Percentiles rank a stretch among this genome's conserved stretches.
Evolutionary conservation across 30 jellyfish, hydroid and myxozoan genomes (phyloP).

Genomic region (Nemopilema nomurai): DNA sequence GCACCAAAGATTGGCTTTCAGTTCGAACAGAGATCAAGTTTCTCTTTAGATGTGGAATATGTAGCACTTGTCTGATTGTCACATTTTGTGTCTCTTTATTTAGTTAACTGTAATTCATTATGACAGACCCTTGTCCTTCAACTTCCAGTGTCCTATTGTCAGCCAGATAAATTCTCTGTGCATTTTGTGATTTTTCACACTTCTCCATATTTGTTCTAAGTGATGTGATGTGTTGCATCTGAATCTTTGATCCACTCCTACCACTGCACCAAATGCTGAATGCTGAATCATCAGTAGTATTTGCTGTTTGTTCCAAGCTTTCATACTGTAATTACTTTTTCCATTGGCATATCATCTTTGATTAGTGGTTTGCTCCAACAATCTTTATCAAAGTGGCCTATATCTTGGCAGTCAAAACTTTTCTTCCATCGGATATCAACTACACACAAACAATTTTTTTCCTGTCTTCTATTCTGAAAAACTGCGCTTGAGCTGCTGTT

Average conservation of each 20-base stretch:
- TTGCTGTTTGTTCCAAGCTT: slow-evolving; percentile 15
- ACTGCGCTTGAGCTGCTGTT: no score
- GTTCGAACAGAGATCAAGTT: slow-evolving; percentile 2
- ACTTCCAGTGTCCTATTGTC: slow-evolving; percentile 26
- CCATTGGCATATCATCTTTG: slow-evolving; percentile 14
- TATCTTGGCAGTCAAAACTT: slow-evolving; percentile 13
- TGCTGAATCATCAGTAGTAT: neutral
- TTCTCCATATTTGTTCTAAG: slow-evolving; percentile 1
- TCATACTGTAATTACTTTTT: slow-evolving; percentile 1
- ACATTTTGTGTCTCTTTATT: neutral
- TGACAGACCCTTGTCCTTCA: slow-evolving; percentile 8
- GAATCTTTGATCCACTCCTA: slow-evolving; percentile 20
- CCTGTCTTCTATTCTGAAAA: no score
- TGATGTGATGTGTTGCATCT: slow-evolving; percentile 39
- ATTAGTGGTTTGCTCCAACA: slow-evolving; percentile 34
- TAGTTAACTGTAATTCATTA: neutral
- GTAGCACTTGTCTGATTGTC: neutral
- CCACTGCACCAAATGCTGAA: slow-evolving; percentile 22
- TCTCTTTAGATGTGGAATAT: neutral
- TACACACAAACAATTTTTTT: slow-evolving; percentile 1
- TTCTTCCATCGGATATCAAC: slow-evolving; percentile 3
- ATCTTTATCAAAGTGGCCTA: slow-evolving; percentile 28
- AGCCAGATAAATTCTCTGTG: slow-evolving; percentile 32
- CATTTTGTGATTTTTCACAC: slow-evolving; percentile 13
- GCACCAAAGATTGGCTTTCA: no score